Base-by-base conservation (phyloP, 1,140 invertebrate species). In the Papilio aristodemus region DNA sequence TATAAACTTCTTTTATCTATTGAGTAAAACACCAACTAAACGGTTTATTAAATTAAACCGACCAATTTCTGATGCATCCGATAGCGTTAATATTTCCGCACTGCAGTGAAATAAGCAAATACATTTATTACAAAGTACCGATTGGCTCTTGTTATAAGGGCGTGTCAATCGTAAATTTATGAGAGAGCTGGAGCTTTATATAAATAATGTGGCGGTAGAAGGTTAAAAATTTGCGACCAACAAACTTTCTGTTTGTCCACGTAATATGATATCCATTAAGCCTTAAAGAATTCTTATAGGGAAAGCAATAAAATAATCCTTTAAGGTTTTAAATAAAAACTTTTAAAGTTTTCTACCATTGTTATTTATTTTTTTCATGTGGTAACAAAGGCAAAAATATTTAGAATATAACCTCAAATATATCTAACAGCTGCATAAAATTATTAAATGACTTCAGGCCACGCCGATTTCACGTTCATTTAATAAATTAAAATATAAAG, bases 21-120 rank as follows among this genome's bases (percentile, higher is more conserved):
- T 22, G 46, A 22, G 3, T 25, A 22, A 19, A 8, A 41, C 11
- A 41, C n/a, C n/a, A 54, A 54, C 22, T 0, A 25, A 54, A 25
- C 11, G 19, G 38, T 17, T 50, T 22, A 17, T 4, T 50, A 25
- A 50, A 50, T 50, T 50, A 50, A 50, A 50, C 7, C 5, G n/a
- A 14, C 14, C 9, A 22, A 54, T 54, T 11, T 25, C 10, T 3
- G 46, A 54, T 9, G 46, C 22, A 25, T 54, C 10, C 22, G 10
- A 46, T 14, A 54, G 19, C n/a, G 46, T 25, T 54, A 54, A 54
- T 54, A 19, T 54, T 54, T 22, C 46, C 46, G 46, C 19, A 25
- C 46, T 54, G 46, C 46, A 54, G 46, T 54, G 10, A 25, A 54
- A 4, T 22, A 54, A 19, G 19, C 19, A 22, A 50, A 22, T 50